These are phyloP conservation scores for Chaenogobius annularis DNA, from an alignment of 2,113 vertebrate genomes.

Conservation along the genomic window DNA sequence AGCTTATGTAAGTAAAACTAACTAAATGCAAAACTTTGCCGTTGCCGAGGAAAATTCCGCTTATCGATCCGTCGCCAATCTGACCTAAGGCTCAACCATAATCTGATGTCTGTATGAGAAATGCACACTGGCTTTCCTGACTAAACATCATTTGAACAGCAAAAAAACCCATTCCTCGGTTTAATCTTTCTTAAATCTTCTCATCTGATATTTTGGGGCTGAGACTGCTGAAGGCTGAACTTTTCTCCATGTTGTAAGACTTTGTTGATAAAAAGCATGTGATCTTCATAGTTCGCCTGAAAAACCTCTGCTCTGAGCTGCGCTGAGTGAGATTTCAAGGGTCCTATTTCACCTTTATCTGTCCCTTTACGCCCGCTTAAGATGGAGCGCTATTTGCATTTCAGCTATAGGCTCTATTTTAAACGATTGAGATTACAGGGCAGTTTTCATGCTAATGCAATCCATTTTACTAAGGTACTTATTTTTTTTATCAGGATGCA, in stretches of 20 bases:
- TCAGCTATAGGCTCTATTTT: not conserved
- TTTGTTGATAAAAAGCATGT: conserved; percentile 4
- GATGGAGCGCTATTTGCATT: not conserved
- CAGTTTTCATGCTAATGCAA: not conserved
- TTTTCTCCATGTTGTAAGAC: not conserved
- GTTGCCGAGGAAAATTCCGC: not conserved
- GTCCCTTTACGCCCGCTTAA: not conserved
- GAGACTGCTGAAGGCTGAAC: not conserved
- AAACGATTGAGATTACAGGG: not conserved
- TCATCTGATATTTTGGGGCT: not conserved
- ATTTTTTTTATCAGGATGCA: not conserved
- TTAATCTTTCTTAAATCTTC: not conserved
- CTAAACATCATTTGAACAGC: not conserved
- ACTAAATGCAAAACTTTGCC: not conserved
- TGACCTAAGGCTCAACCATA: not conserved
- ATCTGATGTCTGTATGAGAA: not conserved
- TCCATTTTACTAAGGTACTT: not conserved
- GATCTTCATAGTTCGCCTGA: conserved; percentile 3
- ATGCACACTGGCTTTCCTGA: not conserved
- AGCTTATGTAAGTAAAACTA: not conserved
- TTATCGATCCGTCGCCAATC: not conserved
- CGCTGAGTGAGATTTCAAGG: not conserved
- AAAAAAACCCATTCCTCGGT: not conserved
- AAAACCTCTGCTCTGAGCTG: not conserved
- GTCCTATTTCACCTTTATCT: conserved; percentile 5